Percentiles rank a stretch among this genome's conserved stretches.
Conservation (phyloP, 92 coral and sea anemone genomes). For the Anthopleura xanthogrammica region DNA sequence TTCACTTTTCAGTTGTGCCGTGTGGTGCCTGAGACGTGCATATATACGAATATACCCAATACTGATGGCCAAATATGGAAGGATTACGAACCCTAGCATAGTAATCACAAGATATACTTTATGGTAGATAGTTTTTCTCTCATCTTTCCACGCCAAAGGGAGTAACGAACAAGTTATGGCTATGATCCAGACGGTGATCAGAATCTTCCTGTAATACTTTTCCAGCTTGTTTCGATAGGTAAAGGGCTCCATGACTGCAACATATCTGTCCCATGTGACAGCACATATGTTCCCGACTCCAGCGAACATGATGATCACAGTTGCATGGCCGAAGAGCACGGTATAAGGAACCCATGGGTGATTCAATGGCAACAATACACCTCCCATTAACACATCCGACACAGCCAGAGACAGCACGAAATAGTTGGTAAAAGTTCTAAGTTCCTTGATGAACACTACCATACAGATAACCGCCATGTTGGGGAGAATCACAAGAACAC, state of each 20-base stretch:
- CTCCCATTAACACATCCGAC: constrained; percentile 44
- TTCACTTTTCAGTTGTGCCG: no score
- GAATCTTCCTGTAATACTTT: not conserved
- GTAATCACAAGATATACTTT: no score
- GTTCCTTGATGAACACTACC: constrained; percentile 36
- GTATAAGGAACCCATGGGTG: constrained; percentile 8
- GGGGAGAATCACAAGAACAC: not conserved
- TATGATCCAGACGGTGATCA: no score
- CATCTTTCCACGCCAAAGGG: no score
- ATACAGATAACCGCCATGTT: constrained; percentile 19
- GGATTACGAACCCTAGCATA: no score
- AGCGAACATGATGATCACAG: constrained; percentile 26
- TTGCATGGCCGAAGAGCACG: not conserved
- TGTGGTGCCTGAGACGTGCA: no score
- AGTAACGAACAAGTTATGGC: no score
- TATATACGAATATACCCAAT: no score
- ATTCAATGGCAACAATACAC: constrained; percentile 31
- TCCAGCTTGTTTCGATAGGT: constrained; percentile 15
- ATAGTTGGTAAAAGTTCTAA: no score
- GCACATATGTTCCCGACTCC: not conserved
- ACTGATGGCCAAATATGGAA: no score
- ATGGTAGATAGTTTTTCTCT: no score
- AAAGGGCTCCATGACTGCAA: constrained; percentile 37
- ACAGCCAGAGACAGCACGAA: constrained; percentile 19
- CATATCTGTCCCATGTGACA: constrained; percentile 36